Evolutionary conservation across 2,113 vertebrate genomes (phyloP).

Genomic region (Cyanocitta stelleri): DNA sequence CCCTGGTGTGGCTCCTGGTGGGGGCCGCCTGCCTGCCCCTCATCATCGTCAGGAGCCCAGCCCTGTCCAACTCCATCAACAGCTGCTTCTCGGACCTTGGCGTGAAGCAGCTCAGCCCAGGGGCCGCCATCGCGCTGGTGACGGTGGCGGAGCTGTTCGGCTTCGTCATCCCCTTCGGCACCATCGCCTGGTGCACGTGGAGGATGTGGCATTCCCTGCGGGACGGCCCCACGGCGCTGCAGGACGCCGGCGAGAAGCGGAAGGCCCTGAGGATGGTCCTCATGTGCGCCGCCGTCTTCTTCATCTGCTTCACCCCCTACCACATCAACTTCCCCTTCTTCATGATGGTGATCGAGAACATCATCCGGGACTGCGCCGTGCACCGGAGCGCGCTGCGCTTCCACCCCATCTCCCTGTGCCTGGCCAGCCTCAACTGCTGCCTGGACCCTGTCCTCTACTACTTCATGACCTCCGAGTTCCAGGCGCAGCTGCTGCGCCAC

Average conservation of each 20-base stretch:
- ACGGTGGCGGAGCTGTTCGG: constrained; percentile 79
- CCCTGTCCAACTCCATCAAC: constrained; percentile 9
- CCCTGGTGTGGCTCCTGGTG: constrained; percentile 76
- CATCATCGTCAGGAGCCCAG: constrained; percentile 74
- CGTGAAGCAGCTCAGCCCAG: constrained; percentile 46
- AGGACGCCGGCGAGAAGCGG: constrained; percentile 64
- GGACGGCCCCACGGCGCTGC: not conserved
- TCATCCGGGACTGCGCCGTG: constrained; percentile 70
- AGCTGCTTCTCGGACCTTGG: constrained; percentile 86
- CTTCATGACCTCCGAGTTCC: constrained; percentile 88
- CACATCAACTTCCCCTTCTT: constrained; percentile 89
- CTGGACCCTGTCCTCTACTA: constrained; percentile 90
- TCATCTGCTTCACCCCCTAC: constrained; percentile 88
- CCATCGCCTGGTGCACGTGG: constrained; percentile 79
- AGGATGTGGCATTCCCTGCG: constrained; percentile 75
- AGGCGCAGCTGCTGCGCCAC: constrained; percentile 68
- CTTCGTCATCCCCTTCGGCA: constrained; percentile 78
- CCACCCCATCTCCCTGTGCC: constrained; percentile 83
- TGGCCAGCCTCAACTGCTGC: constrained; percentile 88
- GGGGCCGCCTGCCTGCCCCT: constrained; percentile 78
- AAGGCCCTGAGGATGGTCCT: constrained; percentile 83
- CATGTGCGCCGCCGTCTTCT: constrained; percentile 79
- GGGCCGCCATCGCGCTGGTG: constrained; percentile 67
- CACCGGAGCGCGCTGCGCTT: constrained; percentile 64
- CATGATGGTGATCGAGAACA: constrained; percentile 76